phyloP scores from a whole-genome alignment of 2,888 invertebrate species.

The Camptogramma bilineatum region DNA sequence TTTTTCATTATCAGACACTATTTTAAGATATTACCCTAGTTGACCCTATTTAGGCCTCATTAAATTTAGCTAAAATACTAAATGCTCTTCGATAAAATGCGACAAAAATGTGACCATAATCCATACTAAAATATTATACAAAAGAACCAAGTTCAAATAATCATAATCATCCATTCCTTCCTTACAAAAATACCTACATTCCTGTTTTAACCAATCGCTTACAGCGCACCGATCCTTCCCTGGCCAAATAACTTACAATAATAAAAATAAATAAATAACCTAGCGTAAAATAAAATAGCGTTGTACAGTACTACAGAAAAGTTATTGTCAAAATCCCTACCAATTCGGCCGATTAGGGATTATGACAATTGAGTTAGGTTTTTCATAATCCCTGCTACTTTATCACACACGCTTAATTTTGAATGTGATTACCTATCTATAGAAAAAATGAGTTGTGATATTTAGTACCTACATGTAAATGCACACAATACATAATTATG shows the following conservation, averaged over 20 bases:
- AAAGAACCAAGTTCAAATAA: slow-evolving; percentile 16
- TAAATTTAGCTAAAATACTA: slow-evolving; percentile 17
- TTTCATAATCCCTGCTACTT: not conserved
- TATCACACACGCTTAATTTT: not conserved
- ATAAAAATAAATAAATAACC: not conserved
- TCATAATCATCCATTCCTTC: slow-evolving; percentile 1
- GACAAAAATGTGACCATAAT: slow-evolving; percentile 8
- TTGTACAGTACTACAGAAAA: not conserved
- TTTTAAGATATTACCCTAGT: not conserved
- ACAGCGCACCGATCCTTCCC: slow-evolving; percentile 16
- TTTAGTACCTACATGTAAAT: not conserved
- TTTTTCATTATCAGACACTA: too few relatives aligned
- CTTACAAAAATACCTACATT: slow-evolving; percentile 18
- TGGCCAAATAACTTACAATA: slow-evolving; percentile 13
- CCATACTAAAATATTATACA: slow-evolving; percentile 18
- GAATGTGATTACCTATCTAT: not conserved
- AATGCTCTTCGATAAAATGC: slow-evolving; percentile 16
- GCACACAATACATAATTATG: slow-evolving; percentile 21
- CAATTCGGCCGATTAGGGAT: not conserved
- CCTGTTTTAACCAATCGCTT: slow-evolving; percentile 22
- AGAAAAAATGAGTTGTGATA: not conserved
- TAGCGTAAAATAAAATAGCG: not conserved
- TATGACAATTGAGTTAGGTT: not conserved
- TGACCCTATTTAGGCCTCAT: slow-evolving; percentile 3
- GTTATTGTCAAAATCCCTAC: not conserved